Base-by-base conservation (phyloP, 2,888 invertebrate species). In the Archips xylosteana region DNA sequence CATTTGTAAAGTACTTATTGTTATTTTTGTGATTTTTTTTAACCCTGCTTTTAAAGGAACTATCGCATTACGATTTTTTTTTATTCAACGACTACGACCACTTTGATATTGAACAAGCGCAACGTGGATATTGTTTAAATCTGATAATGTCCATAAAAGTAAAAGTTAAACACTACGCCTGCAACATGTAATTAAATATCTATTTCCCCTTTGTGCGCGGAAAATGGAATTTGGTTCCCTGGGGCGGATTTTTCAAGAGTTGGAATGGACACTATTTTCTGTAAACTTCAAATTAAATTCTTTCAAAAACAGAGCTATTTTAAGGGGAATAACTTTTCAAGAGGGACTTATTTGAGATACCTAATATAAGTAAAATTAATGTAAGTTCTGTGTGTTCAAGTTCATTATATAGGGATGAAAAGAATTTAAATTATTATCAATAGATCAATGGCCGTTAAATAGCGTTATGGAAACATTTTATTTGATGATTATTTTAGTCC, bases 21-120 rank as follows among this genome's bases (percentile, higher is more conserved):
- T 54, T 8, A 8, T 54, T 54, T 15, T 54, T 10, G 54, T 32
- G 32, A 12, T 32, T 57, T 54, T 15, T 54, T 54, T 32, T 57
- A 57, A 57, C 57, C 23, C 57, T 57, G 57, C 12, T 57, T 57
- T 57, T 32, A 57, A 57, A 57, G 32, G 54, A n/a, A 49, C 8
- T 2, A 23, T 54, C 9, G 54, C 54, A 12, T 57, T 57, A 32
- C 57, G 10, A 32, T 57, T 57, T 57, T 57, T 57, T 57, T 57
- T 49, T 49, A n/a, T 6, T 9, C 15, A 23, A 54, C 54, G 6
- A 54, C 54, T 23, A 23, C 23, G 23, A 23, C 23, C 23, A 23
- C 23, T 23, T 1, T 23, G 13, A 13, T n/a, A 13, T 6, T 39
- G n/a, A 13, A n/a, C 49, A 49, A 49, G 49, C 49, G 49, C n/a